A percentile compares a stretch with the other conserved stretches of the same genome.
Evolutionary conservation across 2,113 vertebrate genomes (phyloP).

Genomic region (Nerophis ophidion): DNA sequence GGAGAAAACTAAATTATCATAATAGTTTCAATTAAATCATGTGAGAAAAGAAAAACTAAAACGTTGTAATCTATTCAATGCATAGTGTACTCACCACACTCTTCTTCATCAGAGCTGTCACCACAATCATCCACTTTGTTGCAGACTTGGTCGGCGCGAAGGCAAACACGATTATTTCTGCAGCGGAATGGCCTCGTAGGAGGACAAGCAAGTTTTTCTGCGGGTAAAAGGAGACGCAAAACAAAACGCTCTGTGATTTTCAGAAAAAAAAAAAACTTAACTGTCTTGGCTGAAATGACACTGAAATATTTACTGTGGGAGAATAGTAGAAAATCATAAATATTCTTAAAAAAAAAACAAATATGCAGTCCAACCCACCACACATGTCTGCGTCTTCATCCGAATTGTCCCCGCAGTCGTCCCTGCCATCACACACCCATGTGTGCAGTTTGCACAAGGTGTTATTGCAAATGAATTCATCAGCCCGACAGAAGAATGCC

Average conservation of each 20-base stretch:
- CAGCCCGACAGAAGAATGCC: slow-evolving; percentile 84
- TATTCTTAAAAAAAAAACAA: not conserved
- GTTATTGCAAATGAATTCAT: slow-evolving; percentile 97
- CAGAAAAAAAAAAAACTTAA: slow-evolving; percentile 5
- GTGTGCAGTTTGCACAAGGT: slow-evolving; percentile 91
- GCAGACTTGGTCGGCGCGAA: slow-evolving; percentile 83
- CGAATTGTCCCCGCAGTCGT: slow-evolving; percentile 96
- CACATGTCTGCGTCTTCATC: slow-evolving; percentile 91
- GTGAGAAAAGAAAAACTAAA: too few species aligned
- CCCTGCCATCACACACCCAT: slow-evolving; percentile 97
- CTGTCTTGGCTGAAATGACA: not conserved
- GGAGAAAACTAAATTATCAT: too few species aligned
- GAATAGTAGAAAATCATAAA: slow-evolving; percentile 4
- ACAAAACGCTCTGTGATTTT: slow-evolving; percentile 15
- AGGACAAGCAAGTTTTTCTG: slow-evolving; percentile 87
- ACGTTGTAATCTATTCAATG: not conserved
- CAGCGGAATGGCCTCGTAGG: slow-evolving; percentile 85
- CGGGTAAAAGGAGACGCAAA: slow-evolving; percentile 34
- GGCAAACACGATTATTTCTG: slow-evolving; percentile 85
- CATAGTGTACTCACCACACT: slow-evolving; percentile 76
- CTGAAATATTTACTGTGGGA: slow-evolving; percentile 11
- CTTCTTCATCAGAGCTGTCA: slow-evolving; percentile 91
- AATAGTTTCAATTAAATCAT: too few species aligned
- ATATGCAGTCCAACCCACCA: slow-evolving; percentile 64
- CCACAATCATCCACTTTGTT: slow-evolving; percentile 93